Evolutionary conservation across 2,113 vertebrate genomes (phyloP).

Genomic region (Pterocles gutturalis): DNA sequence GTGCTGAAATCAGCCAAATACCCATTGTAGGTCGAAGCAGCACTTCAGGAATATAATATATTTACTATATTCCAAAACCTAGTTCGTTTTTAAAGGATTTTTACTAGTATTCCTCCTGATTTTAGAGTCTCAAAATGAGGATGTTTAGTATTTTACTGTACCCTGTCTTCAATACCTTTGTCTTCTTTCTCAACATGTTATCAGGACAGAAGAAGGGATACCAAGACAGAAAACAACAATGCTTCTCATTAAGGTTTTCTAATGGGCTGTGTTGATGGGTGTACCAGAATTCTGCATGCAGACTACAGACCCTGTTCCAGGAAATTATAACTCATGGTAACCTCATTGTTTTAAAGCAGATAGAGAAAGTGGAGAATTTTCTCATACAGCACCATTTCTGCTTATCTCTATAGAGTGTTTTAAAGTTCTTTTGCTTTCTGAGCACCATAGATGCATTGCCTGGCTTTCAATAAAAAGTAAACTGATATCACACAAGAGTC

Average conservation of each 20-base stretch:
- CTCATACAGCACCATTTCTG: background rate
- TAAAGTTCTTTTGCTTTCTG: background rate
- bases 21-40: background rate
- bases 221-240: background rate
- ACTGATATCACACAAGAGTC: background rate
- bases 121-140: background rate
- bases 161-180: background rate
- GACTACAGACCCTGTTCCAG: background rate
- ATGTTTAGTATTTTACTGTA: background rate
- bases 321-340: background rate
- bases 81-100: background rate
- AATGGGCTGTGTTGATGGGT: background rate
- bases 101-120: background rate
- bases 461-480: background rate
- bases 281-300: background rate
- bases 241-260: background rate
- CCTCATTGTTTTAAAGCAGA: background rate
- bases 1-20: background rate
- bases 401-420: background rate
- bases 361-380: background rate
- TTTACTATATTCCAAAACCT: background rate
- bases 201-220: background rate
- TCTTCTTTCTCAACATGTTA: background rate
- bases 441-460: background rate
- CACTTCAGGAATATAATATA: background rate